These are phyloP conservation scores for Lepisosteus osseus DNA, from an alignment of 2,113 vertebrate genomes.

Conservation along the genomic window DNA sequence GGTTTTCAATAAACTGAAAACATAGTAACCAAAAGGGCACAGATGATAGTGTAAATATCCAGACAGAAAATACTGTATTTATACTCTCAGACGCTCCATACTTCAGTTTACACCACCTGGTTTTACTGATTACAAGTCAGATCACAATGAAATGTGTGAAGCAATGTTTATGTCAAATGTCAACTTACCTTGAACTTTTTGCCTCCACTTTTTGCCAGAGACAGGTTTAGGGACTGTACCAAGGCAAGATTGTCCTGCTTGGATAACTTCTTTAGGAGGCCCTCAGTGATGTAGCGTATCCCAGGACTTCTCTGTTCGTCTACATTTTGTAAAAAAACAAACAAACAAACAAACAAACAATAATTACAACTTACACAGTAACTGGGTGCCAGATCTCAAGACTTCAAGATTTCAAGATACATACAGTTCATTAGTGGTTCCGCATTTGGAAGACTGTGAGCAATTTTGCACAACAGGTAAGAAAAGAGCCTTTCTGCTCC, in stretches of 20 bases:
- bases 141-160: background rate
- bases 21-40: slow-evolving; percentile 19
- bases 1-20: slow-evolving; percentile 79
- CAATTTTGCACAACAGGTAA: no score
- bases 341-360: slow-evolving; percentile 24
- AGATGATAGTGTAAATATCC: background rate
- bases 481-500: no score
- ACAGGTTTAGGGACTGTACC: slow-evolving; percentile 72
- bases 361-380: background rate
- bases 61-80: no score
- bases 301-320: slow-evolving; percentile 54
- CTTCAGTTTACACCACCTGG: no score
- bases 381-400: background rate
- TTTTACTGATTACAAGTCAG: no score
- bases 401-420: background rate
- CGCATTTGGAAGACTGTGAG: no score
- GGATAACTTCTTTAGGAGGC: slow-evolving; percentile 64
- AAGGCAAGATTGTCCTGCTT: slow-evolving; percentile 69
- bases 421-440: background rate
- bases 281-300: slow-evolving; percentile 74
- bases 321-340: slow-evolving; percentile 41
- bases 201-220: slow-evolving; percentile 63
- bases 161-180: no score
- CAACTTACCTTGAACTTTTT: slow-evolving; percentile 76
- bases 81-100: no score